Conservation (phyloP, 2,113 vertebrate genomes). For the Gavia stellata region DNA sequence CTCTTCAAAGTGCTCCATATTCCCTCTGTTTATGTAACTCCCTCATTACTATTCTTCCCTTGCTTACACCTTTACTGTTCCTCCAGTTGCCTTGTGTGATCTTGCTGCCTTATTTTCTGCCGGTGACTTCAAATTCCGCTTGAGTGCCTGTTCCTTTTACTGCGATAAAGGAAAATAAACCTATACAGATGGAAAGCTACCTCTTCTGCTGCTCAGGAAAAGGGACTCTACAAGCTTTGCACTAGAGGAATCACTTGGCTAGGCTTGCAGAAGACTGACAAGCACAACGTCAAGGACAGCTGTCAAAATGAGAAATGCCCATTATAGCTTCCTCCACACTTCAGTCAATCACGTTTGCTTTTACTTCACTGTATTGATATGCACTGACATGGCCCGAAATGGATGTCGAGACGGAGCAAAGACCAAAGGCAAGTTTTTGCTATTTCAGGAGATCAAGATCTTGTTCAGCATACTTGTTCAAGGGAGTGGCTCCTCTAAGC, state of each 20-base stretch:
- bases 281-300: background rate
- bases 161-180: background rate
- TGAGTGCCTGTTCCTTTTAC: background rate
- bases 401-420: background rate
- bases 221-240: background rate
- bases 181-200: background rate
- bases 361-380: background rate
- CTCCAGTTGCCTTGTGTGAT: background rate
- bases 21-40: background rate
- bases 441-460: background rate
- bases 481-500: background rate
- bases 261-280: background rate
- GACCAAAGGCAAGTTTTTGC: background rate
- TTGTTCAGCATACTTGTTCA: background rate
- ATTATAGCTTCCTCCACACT: background rate
- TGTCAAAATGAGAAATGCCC: background rate
- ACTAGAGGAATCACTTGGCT: background rate
- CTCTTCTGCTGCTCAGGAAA: background rate
- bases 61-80: background rate
- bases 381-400: background rate
- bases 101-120: constrained; percentile 5
- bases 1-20: background rate
- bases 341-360: background rate
- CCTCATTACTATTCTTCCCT: constrained; percentile 5
- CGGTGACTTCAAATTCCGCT: background rate